phyloP scores from a whole-genome alignment of 2,113 vertebrate species.

The Hippolais icterina region DNA sequence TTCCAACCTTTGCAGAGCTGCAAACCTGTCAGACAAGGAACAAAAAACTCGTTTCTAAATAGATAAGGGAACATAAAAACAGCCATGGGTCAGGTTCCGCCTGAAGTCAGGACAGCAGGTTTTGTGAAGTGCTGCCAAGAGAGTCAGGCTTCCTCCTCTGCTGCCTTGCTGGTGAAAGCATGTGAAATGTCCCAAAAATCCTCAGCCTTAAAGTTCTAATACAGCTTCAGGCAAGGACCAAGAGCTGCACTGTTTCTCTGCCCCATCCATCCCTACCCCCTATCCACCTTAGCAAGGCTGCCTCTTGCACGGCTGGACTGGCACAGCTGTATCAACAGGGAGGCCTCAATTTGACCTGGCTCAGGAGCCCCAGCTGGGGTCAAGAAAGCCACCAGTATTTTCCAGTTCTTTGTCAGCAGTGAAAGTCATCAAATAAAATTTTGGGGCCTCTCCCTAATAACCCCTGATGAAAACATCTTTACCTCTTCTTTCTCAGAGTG shows the following conservation, averaged over 20 bases:
- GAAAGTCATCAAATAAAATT: not conserved
- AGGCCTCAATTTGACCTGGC: fast-evolving
- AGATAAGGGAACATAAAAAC: not conserved
- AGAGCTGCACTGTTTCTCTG: not conserved
- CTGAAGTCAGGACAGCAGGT: not conserved
- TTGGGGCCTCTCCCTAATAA: not conserved
- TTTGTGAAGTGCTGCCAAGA: not conserved
- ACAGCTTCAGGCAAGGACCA: not conserved
- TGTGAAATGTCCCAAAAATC: not conserved
- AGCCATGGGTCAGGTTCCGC: not conserved
- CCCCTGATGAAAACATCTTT: not conserved
- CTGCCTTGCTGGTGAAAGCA: not conserved
- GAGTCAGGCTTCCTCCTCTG: not conserved
- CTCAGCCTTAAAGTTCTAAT: not conserved
- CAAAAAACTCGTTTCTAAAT: not conserved
- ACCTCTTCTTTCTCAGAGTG: not conserved
- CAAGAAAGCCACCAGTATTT: not conserved
- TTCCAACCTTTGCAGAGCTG: not conserved
- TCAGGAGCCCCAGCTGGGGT: not conserved
- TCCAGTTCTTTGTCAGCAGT: not conserved
- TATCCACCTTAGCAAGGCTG: fast-evolving
- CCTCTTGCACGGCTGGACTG: not conserved
- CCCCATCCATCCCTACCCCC: not conserved
- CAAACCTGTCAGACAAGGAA: constrained; percentile 32
- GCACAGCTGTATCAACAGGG: not conserved